Evolutionary conservation across 1,140 invertebrate genomes (phyloP), one percentile per base, ranked within the genome.

Genomic region (Aethina tumida): DNA sequence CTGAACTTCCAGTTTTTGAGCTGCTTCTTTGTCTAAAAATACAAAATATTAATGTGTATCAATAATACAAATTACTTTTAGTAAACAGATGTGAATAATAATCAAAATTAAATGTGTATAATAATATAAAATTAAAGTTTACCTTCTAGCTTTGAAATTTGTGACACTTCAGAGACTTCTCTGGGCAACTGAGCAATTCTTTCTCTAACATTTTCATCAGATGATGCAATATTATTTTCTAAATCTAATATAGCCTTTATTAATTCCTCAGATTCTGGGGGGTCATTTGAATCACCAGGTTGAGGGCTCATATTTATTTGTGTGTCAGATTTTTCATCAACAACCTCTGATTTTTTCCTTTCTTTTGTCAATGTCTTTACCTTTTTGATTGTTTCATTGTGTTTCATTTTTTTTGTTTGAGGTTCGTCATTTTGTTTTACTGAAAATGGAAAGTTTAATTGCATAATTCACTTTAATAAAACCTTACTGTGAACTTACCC

Each of bases 141-240:
- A 77, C 84, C 82, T 77, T 84, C 75, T 50, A 89, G 68, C 70
- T 86, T 86, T 42, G 79, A 74, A 25, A 96, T 70, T 53, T 86
- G 72, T 47, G 77, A 76, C 6, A 90, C 77, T 74, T 97, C 92
- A 3, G 91, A 94, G 2, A 97, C 90, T 71, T 95, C 91, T 29
- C 84, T 83, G 2, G 93, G 93, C 20, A 97, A 67, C 29, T 84
- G 89, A 0, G 93, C 89, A 49, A 97, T 97, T 55, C 86, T 81
- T 63, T 96, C 88, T 56, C 93, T 67, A 0, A 94, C 84, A 16
- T 74, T 74, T 35, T 91, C 93, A 73, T 97, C 93, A 48, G 85
- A 86, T 0, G 92, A 96, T 1, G 93, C 89, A 46, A 90, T 88
- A 39, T 59, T 62, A 32, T 49, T 47, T 66, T 97, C 93, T 46